Evolutionary conservation across 2,113 vertebrate species (phyloP).

Genomic region (Syngnathus floridae): DNA sequence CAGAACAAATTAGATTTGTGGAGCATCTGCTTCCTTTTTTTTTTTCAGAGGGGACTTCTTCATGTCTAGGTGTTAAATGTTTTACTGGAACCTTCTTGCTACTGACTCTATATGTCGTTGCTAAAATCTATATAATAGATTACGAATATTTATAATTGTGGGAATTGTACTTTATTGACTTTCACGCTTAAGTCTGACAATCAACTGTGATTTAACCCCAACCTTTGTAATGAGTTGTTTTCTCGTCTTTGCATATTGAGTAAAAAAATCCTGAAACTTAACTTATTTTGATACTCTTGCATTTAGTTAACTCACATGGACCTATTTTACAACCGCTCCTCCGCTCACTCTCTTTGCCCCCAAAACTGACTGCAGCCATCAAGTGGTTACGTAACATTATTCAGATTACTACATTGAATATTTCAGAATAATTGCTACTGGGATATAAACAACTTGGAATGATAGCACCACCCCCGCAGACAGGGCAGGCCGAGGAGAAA

Average conservation of each 20-base stretch:
- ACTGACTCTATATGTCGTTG: too few relatives aligned
- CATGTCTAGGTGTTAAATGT: constrained; percentile 29
- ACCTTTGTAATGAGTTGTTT: too few relatives aligned
- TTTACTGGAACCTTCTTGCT: constrained; percentile 10
- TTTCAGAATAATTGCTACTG: constrained; percentile 19
- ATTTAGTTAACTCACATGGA: too few relatives aligned
- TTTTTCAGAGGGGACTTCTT: constrained; percentile 15
- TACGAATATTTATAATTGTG: too few relatives aligned
- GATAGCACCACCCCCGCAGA: constrained; percentile 22
- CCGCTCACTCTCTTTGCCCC: too few relatives aligned
- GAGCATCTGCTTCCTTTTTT: constrained; percentile 65
- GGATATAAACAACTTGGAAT: constrained; percentile 21
- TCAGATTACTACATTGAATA: constrained; percentile 3
- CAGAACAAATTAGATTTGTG: constrained; percentile 63
- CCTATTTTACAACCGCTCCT: too few relatives aligned
- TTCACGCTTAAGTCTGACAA: too few relatives aligned
- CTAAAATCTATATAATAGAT: too few relatives aligned
- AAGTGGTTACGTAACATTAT: constrained; percentile 19
- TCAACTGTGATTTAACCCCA: too few relatives aligned
- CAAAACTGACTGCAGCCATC: not conserved
- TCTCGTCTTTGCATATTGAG: too few relatives aligned
- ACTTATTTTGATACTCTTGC: too few relatives aligned
- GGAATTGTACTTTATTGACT: too few relatives aligned
- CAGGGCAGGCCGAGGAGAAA: constrained; percentile 28
- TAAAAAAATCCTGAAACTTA: not conserved